These are phyloP conservation scores for Heliconius sara DNA, from an alignment of 2,888 invertebrate species.

Conservation along the genomic window DNA sequence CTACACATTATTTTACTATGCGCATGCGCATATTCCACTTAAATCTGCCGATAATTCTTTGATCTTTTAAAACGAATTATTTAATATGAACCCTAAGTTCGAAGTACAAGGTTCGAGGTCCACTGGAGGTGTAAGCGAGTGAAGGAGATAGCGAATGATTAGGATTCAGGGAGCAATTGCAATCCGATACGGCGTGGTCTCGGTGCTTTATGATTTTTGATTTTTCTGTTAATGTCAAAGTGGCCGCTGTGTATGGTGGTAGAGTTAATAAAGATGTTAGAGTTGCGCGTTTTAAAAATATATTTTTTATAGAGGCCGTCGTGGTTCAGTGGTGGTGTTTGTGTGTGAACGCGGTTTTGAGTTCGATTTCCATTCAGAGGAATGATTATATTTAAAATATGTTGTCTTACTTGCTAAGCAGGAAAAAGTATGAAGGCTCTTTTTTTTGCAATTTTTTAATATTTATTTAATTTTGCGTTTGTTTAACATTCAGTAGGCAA, in stretches of 20 bases:
- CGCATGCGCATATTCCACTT: conserved; percentile 25
- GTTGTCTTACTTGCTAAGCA: too few species aligned
- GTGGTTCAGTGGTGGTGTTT: too few species aligned
- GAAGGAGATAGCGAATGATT: conserved; percentile 60
- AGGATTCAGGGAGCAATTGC: conserved; percentile 77
- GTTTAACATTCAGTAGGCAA: too few species aligned
- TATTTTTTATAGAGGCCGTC: not conserved
- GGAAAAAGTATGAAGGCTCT: not conserved
- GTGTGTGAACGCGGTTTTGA: too few species aligned
- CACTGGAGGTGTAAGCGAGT: conserved; percentile 33
- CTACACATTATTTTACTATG: conserved; percentile 13
- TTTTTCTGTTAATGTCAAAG: conserved; percentile 82
- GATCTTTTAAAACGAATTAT: not conserved
- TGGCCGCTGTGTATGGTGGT: conserved; percentile 67
- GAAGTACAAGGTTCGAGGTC: conserved; percentile 35
- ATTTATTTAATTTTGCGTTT: not conserved
- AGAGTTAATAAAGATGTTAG: conserved; percentile 44
- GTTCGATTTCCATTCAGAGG: not conserved
- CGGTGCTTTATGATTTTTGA: conserved; percentile 81
- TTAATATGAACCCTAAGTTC: conserved; percentile 15
- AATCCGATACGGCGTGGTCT: conserved; percentile 70
- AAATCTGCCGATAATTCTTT: conserved; percentile 42
- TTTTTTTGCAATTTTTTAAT: not conserved
- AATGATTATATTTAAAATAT: too few species aligned
- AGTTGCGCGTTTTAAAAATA: not conserved